Evolutionary conservation across 2,888 invertebrate genomes (phyloP).

Genomic region (Exephanes ischioxanthus): DNA sequence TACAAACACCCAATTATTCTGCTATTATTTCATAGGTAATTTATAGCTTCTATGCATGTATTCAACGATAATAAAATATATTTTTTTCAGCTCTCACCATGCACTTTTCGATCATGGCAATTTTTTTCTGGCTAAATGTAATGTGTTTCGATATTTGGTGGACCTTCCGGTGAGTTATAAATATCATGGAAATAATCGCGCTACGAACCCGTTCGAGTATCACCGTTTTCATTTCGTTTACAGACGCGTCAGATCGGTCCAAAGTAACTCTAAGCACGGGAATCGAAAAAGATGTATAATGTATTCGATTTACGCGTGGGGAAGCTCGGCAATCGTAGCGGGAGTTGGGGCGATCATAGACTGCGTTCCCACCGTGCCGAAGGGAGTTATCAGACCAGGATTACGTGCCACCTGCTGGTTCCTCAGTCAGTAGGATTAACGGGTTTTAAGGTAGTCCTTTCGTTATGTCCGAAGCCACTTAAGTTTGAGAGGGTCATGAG

Average conservation of each 20-base stretch:
- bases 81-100: not conserved
- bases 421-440: conserved; percentile 84
- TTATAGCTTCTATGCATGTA: not conserved
- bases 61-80: not conserved
- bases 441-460: not conserved
- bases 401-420: conserved; percentile 88
- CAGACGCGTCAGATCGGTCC: conserved; percentile 86
- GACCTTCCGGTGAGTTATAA: conserved; percentile 3
- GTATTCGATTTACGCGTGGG: conserved; percentile 90
- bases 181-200: not conserved
- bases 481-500: no score
- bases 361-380: conserved; percentile 85
- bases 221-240: conserved; percentile 52
- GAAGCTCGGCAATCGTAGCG: conserved; percentile 87
- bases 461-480: no score
- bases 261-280: conserved; percentile 81
- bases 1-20: not conserved
- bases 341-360: conserved; percentile 86
- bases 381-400: conserved; percentile 86
- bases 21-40: not conserved
- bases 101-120: not conserved
- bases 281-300: conserved; percentile 88
- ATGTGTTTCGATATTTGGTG: conserved; percentile 34
- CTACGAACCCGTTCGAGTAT: not conserved
- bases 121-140: conserved; percentile 19